Conservation (phyloP, 1,140 invertebrate species). For the Asobara japonica region DNA sequence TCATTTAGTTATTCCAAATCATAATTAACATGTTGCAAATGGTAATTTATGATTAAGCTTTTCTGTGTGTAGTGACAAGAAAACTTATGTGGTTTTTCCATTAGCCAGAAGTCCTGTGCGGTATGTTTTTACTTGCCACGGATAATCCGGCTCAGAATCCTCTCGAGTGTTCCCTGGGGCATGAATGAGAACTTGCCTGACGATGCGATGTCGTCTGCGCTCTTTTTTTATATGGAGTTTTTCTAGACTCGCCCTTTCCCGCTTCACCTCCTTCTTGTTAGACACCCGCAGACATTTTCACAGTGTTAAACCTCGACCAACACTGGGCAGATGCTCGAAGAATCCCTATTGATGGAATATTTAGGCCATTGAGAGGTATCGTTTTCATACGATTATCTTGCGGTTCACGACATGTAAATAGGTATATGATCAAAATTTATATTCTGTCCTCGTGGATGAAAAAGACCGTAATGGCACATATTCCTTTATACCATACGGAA, state of each 20-base stretch:
- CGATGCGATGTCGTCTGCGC: conserved; percentile 33
- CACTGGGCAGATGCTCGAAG: conserved; percentile 63
- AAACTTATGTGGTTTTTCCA: background rate
- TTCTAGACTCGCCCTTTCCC: conserved; percentile 18
- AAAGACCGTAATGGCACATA: no score
- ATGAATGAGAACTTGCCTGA: conserved; percentile 32
- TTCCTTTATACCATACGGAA: no score
- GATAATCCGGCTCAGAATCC: conserved; percentile 65
- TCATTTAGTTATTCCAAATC: no score
- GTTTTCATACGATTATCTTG: conserved; percentile 27
- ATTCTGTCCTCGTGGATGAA: no score
- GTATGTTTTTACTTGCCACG: conserved; percentile 57
- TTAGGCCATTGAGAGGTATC: background rate
- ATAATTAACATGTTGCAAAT: no score
- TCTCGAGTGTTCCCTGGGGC: conserved; percentile 43
- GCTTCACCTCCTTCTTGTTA: conserved; percentile 34
- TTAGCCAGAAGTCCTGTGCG: background rate
- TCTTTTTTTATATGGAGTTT: conserved; percentile 21
- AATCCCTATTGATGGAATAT: conserved; percentile 41
- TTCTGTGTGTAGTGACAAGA: background rate
- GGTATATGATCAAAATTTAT: no score
- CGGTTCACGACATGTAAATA: background rate
- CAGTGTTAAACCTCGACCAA: conserved; percentile 37
- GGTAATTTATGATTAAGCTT: no score
- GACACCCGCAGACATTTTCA: background rate